Base-by-base conservation (phyloP, 2,888 invertebrate species). In the Drosophila formosana region DNA sequence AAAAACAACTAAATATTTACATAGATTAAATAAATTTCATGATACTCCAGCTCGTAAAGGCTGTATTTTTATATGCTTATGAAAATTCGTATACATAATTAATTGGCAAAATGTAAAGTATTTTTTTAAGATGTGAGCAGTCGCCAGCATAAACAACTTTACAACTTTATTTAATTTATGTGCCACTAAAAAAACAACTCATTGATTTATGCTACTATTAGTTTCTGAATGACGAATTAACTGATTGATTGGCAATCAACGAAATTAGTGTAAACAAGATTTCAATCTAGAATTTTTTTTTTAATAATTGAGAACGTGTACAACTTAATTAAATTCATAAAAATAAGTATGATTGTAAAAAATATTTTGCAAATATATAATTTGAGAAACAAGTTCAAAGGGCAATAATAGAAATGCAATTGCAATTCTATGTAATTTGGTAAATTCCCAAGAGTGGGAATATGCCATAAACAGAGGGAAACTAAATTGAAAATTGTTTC, bases 21-120 rank as follows among this genome's bases (percentile, higher is more conserved):
- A 66, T 73, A 63, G 30, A 23, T 53, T 51, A 41, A 30, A 47
- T 62, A 55, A 69, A 67, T 67, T 62, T 67, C 28, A 73, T 51
- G 51, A 57, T 77, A 66, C 28, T 9, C 13, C 47, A 13, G 25
- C 51, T 47, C 52, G 66, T 66, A 53, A 60, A 49, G 11, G 25
- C 18, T 45, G 8, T 4, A 9, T 9, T 32, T 45, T 9, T 23
- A 34, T 56, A 34, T 46, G 56, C 9, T 46, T 56, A 46, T 45
- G 30, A 23, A 18, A 53, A 53, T 53, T 43, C 30, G 11, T 23
- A 1, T 41, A 18, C 8, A 30, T 8, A 45, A 25, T 55, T 55
- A 32, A 55, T 13, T 13, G 23, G n/a, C 43, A 32, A 8, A n/a
- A 45, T 32, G 23, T 25, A 45, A 55, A 43, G 23, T 32, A 8